These are phyloP conservation scores for Nymphalis polychloros DNA, from an alignment of 2,888 invertebrate genomes.

Conservation along the genomic window DNA sequence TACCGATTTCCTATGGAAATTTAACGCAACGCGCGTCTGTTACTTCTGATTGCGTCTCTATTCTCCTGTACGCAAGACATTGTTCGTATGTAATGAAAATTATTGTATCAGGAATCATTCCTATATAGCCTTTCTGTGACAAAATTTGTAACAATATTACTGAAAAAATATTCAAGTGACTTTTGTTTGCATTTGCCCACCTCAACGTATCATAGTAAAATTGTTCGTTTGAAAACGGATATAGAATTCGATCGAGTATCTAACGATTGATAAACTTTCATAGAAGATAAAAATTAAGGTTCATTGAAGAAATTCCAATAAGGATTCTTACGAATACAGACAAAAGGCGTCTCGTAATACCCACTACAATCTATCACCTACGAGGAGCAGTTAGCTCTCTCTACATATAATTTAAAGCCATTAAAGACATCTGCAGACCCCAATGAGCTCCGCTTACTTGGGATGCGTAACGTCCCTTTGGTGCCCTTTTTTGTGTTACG, in stretches of 20 bases:
- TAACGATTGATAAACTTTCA: too few relatives aligned
- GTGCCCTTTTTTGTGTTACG: conserved; percentile 79
- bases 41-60: conserved; percentile 29
- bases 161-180: neutral
- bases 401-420: conserved; percentile 81
- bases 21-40: conserved; percentile 38
- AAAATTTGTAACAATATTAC: neutral
- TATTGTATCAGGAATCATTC: conserved; percentile 24
- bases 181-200: too few relatives aligned
- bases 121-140: neutral
- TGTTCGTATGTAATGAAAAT: conserved; percentile 17
- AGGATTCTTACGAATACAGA: conserved; percentile 30
- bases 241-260: too few relatives aligned
- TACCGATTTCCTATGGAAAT: conserved; percentile 36
- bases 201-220: too few relatives aligned
- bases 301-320: conserved; percentile 28
- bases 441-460: conserved; percentile 77
- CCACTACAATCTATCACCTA: conserved; percentile 69
- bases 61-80: conserved; percentile 23
- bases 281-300: neutral
- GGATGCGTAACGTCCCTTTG: conserved; percentile 77
- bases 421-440: conserved; percentile 81
- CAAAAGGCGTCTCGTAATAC: conserved; percentile 35
- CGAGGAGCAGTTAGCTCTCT: conserved; percentile 74
- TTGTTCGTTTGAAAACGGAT: too few relatives aligned